These are phyloP conservation scores for Eubasilissa splendida DNA, from an alignment of 2,888 invertebrate species.

Conservation along the genomic window DNA sequence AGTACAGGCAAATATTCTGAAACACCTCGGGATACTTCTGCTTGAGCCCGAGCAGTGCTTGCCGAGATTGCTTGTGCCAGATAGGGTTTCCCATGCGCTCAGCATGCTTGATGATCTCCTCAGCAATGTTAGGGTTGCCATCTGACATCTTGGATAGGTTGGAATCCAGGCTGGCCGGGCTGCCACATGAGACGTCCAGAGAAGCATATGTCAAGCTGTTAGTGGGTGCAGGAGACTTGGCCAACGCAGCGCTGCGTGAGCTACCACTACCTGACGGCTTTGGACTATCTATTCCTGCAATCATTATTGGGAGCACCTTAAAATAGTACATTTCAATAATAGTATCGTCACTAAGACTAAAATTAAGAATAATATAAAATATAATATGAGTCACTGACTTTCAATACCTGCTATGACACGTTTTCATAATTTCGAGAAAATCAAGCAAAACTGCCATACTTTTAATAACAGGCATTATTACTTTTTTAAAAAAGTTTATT, in stretches of 20 bases:
- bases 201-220: constrained; percentile 54
- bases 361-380: no score
- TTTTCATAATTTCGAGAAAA: no score
- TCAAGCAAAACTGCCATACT: no score
- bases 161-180: constrained; percentile 57
- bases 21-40: constrained; percentile 82
- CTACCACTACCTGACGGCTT: constrained; percentile 60
- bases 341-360: no score
- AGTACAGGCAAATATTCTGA: constrained; percentile 92
- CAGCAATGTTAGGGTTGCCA: constrained; percentile 49
- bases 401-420: no score
- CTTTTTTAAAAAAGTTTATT: no score
- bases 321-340: no score
- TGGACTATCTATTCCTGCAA: constrained; percentile 58
- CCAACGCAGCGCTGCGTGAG: constrained; percentile 37
- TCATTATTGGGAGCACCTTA: not conserved
- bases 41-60: constrained; percentile 83
- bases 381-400: no score
- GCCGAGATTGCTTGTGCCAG: constrained; percentile 85
- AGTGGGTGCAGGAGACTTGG: constrained; percentile 51
- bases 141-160: constrained; percentile 56
- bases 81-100: constrained; percentile 86
- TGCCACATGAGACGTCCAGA: constrained; percentile 56
- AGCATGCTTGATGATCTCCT: constrained; percentile 77
- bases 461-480: no score